These are phyloP conservation scores for Todiramphus chloris DNA, from an alignment of 2,113 vertebrate genomes.

Conservation along the genomic window DNA sequence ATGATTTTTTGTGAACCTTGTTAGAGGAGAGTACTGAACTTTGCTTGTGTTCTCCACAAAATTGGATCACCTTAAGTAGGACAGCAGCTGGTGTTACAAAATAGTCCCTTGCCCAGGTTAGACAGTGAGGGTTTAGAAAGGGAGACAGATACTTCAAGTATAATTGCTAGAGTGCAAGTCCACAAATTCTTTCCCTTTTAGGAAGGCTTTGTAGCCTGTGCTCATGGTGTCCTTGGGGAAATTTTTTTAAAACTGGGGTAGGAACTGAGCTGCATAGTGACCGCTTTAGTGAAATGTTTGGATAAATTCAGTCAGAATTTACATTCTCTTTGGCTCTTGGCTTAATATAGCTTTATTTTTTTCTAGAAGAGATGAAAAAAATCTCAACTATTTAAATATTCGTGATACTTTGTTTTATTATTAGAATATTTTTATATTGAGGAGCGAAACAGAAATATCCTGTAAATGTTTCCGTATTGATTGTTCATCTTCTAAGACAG, in stretches of 20 bases:
- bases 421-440: neutral
- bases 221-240: neutral
- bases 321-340: neutral
- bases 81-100: neutral
- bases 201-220: neutral
- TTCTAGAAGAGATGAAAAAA: neutral
- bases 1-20: neutral
- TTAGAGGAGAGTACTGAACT: neutral
- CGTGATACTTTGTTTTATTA: neutral
- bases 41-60: neutral
- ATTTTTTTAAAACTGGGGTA: neutral
- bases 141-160: neutral
- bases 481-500: neutral
- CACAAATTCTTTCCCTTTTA: neutral
- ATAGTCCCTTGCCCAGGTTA: neutral
- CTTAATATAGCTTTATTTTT: neutral
- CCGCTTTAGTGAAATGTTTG: neutral
- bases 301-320: neutral
- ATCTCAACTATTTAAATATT: neutral
- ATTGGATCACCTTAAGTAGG: neutral
- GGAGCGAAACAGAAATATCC: neutral
- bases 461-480: neutral
- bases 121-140: neutral
- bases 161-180: neutral
- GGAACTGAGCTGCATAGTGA: neutral